Percentiles rank a stretch among this genome's conserved stretches.
Evolutionary conservation across 2,113 vertebrate species (phyloP).

Genomic region (Lathamus discolor): DNA sequence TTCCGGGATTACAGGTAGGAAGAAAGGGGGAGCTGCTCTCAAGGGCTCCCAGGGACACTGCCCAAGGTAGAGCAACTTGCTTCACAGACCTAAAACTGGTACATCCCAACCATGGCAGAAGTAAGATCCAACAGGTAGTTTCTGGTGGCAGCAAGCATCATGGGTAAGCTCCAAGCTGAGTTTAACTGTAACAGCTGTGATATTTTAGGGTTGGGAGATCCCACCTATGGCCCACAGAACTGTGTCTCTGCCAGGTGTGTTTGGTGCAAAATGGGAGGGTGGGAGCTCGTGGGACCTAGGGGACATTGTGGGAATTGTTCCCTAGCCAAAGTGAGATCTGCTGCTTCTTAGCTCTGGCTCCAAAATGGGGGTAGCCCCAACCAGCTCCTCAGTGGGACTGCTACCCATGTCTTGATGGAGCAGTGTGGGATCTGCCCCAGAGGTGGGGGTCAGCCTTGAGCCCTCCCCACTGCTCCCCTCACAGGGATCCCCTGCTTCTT

Average conservation of each 20-base stretch:
- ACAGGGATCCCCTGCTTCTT: not conserved
- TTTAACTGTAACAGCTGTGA: not conserved
- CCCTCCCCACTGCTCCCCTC: not conserved
- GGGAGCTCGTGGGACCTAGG: not conserved
- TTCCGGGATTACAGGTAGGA: conserved; percentile 93
- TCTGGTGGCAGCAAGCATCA: not conserved
- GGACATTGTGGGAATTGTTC: not conserved
- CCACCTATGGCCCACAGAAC: not conserved
- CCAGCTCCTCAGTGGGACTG: not conserved
- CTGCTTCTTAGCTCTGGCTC: not conserved
- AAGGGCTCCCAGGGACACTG: not conserved
- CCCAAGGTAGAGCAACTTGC: not conserved
- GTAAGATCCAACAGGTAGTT: not conserved
- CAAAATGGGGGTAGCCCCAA: not conserved
- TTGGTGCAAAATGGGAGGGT: not conserved
- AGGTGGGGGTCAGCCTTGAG: not conserved
- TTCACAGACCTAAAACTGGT: not conserved
- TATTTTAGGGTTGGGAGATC: not conserved
- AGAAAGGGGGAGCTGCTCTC: not conserved
- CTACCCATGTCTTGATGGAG: rapidly evolving
- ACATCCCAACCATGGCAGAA: not conserved
- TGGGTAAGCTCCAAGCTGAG: not conserved
- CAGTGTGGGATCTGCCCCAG: not conserved
- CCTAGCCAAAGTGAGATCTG: not conserved
- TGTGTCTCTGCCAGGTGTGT: not conserved